Evolutionary conservation across 1,140 invertebrate species (phyloP).

Genomic region (Leptinotarsa undecemlineata): DNA sequence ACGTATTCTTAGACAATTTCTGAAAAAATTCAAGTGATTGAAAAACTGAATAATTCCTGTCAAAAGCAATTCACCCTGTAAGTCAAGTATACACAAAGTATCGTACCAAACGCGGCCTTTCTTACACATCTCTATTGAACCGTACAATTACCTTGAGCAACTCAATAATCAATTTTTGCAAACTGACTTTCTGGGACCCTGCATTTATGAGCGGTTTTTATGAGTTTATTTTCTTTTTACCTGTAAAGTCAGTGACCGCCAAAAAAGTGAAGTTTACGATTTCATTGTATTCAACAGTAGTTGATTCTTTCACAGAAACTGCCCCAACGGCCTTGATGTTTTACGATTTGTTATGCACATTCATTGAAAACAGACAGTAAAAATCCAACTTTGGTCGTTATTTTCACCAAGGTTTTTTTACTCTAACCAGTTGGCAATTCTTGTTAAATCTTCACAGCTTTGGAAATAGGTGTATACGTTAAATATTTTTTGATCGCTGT

Average conservation of each 20-base stretch:
- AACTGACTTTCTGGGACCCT: background rate
- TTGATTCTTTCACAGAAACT: constrained; percentile 17
- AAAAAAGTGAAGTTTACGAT: constrained; percentile 28
- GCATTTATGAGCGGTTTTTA: constrained; percentile 17
- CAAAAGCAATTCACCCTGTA: background rate
- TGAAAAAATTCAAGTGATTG: too few species aligned
- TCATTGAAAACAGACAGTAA: constrained; percentile 16
- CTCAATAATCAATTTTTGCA: background rate
- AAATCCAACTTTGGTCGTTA: background rate
- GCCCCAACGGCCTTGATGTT: constrained; percentile 24
- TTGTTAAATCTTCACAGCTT: too few species aligned
- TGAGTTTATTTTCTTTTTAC: constrained; percentile 24
- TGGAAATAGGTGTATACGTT: too few species aligned
- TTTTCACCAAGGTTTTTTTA: background rate
- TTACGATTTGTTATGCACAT: constrained; percentile 26
- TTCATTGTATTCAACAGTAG: constrained; percentile 26
- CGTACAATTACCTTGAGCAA: background rate
- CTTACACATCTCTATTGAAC: background rate
- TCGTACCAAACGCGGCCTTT: background rate
- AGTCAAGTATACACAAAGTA: background rate
- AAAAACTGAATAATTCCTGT: too few species aligned
- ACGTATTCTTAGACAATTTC: too few species aligned
- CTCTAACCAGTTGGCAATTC: background rate
- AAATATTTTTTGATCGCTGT: too few species aligned
- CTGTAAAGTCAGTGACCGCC: constrained; percentile 24